Percentiles rank a stretch among this genome's conserved stretches.
These are phyloP conservation scores for Synchiropus splendidus DNA, from an alignment of 2,113 vertebrate genomes.

Conservation along the genomic window DNA sequence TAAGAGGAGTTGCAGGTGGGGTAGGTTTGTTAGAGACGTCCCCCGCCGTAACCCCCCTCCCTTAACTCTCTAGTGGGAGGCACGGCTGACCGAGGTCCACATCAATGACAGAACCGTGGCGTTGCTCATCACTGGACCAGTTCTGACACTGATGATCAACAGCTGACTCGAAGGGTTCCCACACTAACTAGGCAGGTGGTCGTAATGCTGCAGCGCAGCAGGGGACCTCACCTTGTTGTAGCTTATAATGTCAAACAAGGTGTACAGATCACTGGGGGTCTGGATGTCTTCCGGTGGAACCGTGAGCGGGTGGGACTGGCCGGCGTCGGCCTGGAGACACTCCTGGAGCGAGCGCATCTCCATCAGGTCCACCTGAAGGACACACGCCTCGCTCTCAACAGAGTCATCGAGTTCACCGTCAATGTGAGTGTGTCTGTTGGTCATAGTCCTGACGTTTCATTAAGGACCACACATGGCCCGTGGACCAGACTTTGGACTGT, in stretches of 20 bases:
- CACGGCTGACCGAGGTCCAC: too few species aligned
- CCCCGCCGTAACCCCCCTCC: too few species aligned
- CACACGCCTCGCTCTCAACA: slow-evolving; percentile 51
- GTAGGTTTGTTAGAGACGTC: background rate
- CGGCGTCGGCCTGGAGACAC: too few species aligned
- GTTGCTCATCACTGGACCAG: too few species aligned
- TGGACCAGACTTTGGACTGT: too few species aligned
- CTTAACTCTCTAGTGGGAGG: too few species aligned
- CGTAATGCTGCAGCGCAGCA: background rate
- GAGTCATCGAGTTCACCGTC: slow-evolving; percentile 31
- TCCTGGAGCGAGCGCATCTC: too few species aligned
- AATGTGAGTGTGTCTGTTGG: slow-evolving; percentile 39
- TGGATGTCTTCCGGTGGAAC: slow-evolving; percentile 14
- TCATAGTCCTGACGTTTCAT: too few species aligned
- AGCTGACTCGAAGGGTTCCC: background rate
- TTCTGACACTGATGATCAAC: background rate
- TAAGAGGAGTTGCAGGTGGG: background rate
- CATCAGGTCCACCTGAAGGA: slow-evolving; percentile 2
- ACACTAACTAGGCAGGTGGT: background rate
- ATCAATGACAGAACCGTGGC: too few species aligned
- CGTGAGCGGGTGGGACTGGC: slow-evolving; percentile 52
- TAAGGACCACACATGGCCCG: too few species aligned
- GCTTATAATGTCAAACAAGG: slow-evolving; percentile 52
- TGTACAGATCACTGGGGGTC: slow-evolving; percentile 17
- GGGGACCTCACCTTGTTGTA: slow-evolving; percentile 59